phyloP scores from a whole-genome alignment of 2,797 vertebrate species.

The Mus caroli region DNA sequence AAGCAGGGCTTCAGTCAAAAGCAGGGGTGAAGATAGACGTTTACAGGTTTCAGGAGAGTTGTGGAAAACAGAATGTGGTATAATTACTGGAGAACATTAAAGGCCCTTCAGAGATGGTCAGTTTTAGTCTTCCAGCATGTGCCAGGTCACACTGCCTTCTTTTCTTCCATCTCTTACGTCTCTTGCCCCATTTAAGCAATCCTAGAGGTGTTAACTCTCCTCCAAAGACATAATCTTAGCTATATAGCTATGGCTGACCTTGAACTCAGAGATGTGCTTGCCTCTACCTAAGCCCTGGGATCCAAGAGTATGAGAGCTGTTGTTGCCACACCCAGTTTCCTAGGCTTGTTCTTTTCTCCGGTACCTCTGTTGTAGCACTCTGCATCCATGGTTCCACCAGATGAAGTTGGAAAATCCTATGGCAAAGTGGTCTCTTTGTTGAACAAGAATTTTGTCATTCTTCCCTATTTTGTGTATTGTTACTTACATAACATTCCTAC shows the following conservation, averaged over 20 bases:
- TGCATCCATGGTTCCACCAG: background rate
- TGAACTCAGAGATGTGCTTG: background rate
- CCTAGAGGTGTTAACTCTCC: background rate
- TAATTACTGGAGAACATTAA: background rate
- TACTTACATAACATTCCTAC: background rate
- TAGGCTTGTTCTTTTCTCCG: background rate
- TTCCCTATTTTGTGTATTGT: background rate
- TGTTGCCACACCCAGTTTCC: no score
- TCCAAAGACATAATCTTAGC: background rate
- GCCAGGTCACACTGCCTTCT: background rate
- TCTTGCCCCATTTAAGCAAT: background rate
- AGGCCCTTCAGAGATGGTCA: background rate
- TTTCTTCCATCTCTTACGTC: background rate
- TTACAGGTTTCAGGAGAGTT: slow-evolving; percentile 1
- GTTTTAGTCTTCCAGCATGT: background rate
- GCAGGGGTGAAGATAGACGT: background rate
- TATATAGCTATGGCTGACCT: no score
- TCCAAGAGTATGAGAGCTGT: background rate
- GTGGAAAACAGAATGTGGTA: background rate
- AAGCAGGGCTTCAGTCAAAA: background rate
- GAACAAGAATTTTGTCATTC: slow-evolving; percentile 7
- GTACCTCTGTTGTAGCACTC: background rate
- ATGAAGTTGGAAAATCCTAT: background rate
- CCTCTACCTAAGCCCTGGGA: background rate
- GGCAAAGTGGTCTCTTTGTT: background rate